These are phyloP conservation scores for Bergia sp. DNA, from an alignment of 92 coral and sea anemone genomes.

Conservation along the genomic window DNA sequence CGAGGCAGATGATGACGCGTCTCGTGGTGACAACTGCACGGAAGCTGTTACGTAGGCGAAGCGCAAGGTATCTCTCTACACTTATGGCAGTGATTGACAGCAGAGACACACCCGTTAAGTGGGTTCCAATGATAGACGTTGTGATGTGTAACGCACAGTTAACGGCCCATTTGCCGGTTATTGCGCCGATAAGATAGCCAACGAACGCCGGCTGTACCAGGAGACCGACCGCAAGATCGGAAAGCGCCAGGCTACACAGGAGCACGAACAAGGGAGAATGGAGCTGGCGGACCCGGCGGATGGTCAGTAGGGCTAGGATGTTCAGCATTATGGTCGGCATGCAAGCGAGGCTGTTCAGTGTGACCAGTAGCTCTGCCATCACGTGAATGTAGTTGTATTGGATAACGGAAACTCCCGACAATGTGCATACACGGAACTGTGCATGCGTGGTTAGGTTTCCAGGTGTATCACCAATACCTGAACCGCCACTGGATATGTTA, in stretches of 20 bases:
- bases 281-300: conserved; percentile 25
- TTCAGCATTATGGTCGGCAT: conserved; percentile 23
- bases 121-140: conserved; percentile 5
- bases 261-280: conserved; percentile 21
- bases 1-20: conserved; percentile 35
- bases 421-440: conserved; percentile 30
- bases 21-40: conserved; percentile 34
- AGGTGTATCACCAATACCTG: background rate
- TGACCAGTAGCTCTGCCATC: conserved; percentile 32
- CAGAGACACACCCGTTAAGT: conserved; percentile 29
- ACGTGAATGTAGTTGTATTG: conserved; percentile 35
- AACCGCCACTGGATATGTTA: background rate
- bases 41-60: conserved; percentile 28
- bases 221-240: conserved; percentile 21
- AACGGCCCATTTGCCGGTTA: conserved; percentile 14
- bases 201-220: conserved; percentile 31
- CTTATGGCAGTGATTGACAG: conserved; percentile 42
- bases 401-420: conserved; percentile 4
- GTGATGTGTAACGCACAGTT: conserved; percentile 33
- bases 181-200: conserved; percentile 34
- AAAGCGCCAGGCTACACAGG: conserved; percentile 35
- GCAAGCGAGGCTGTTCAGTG: conserved; percentile 18
- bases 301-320: conserved; percentile 13
- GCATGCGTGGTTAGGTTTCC: background rate
- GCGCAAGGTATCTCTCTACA: conserved; percentile 38